phyloP scores from a whole-genome alignment of 2,797 vertebrate genomes.

The Manis pentadactyla region DNA sequence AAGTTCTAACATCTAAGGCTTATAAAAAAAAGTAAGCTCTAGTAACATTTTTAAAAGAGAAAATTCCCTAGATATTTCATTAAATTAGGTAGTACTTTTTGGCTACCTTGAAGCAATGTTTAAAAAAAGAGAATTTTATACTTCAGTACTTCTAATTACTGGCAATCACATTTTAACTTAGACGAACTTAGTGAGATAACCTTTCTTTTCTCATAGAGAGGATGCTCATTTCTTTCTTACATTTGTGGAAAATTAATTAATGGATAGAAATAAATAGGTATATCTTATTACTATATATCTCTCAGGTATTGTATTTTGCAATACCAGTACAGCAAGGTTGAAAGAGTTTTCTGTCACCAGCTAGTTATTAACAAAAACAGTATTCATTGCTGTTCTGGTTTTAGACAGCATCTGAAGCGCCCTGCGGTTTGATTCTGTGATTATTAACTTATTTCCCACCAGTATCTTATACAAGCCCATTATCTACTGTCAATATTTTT shows the following conservation, averaged over 20 bases:
- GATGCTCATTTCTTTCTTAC: conserved; percentile 18
- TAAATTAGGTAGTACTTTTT: background rate
- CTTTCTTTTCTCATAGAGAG: background rate
- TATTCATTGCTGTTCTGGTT: conserved; percentile 23
- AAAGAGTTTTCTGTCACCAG: conserved; percentile 76
- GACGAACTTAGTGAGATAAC: background rate
- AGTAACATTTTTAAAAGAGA: conserved; percentile 20
- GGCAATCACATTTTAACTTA: background rate
- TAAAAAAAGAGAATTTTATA: background rate
- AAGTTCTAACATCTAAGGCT: background rate
- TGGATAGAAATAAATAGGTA: conserved; percentile 21
- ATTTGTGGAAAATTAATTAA: conserved; percentile 49
- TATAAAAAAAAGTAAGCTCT: background rate
- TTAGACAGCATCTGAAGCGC: conserved; percentile 63
- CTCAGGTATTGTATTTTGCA: conserved; percentile 58
- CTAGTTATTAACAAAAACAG: conserved; percentile 81
- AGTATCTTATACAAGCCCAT: conserved; percentile 78
- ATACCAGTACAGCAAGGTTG: conserved; percentile 42
- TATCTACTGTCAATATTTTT: conserved; percentile 89
- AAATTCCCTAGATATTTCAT: background rate
- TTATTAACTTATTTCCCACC: conserved; percentile 76
- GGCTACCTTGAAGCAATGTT: background rate
- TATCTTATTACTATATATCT: background rate
- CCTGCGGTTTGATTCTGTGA: conserved; percentile 59
- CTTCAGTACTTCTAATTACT: background rate